Conservation (phyloP, 92 coral and sea anemone species). For the Bergia sp. region DNA sequence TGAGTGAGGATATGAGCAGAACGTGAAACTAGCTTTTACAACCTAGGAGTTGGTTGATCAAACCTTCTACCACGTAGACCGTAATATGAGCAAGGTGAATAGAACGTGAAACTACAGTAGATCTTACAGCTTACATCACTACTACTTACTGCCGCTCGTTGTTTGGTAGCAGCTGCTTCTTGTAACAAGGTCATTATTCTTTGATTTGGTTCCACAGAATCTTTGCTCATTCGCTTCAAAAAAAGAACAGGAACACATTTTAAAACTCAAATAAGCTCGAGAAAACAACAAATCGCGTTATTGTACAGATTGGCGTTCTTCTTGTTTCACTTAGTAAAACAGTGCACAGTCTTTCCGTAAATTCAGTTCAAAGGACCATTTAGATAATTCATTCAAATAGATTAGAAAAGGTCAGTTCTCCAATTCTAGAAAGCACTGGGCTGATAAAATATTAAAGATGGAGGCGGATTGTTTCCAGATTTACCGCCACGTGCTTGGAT, state of each 20-base stretch:
- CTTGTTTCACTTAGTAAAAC: not conserved
- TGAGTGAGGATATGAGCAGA: too few relatives aligned
- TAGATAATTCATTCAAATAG: too few relatives aligned
- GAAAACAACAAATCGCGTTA: not conserved
- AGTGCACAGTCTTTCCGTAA: not conserved
- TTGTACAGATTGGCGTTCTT: not conserved
- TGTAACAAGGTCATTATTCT: slow-evolving; percentile 53
- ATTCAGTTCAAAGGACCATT: not conserved
- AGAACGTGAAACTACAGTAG: too few relatives aligned
- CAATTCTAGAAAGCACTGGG: too few relatives aligned
- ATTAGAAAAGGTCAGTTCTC: too few relatives aligned
- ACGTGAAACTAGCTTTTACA: not conserved
- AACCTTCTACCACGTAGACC: too few relatives aligned
- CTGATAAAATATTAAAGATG: too few relatives aligned
- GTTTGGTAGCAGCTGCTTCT: slow-evolving; percentile 20
- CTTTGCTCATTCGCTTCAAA: slow-evolving; percentile 68
- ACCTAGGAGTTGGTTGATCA: too few relatives aligned
- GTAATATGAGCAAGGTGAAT: too few relatives aligned
- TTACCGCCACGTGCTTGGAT: too few relatives aligned
- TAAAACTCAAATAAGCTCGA: not conserved
- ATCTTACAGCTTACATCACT: not conserved
- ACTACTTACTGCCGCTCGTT: not conserved
- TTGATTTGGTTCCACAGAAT: slow-evolving; percentile 56
- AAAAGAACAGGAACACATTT: not conserved
- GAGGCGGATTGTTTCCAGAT: too few relatives aligned